Evolutionary conservation across 1,140 invertebrate genomes (phyloP), one percentile per base, ranked within the genome.

Genomic region (Drosophila tsacasi): DNA sequence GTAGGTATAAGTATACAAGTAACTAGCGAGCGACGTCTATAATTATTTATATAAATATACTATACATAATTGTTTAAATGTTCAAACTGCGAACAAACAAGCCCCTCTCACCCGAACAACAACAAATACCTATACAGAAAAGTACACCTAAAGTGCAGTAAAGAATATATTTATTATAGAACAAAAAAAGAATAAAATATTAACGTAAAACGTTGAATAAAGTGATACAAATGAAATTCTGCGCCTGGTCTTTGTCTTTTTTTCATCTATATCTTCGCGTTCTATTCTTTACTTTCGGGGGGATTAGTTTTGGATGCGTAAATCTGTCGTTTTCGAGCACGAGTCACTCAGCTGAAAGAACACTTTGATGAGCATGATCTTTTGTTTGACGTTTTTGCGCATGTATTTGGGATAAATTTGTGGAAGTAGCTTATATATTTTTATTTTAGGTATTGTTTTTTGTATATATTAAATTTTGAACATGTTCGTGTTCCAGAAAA

Each of bases 181-280:
- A 77, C 68, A 78, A 46, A 75, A 76, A 57, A 23, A 77, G 39
- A 62, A 81, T 8, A 49, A 68, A 67, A 77, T 73, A 84, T 74
- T 78, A 84, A 84, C 78, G 82, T 84, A 84, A 78, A 85, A 83
- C 81, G 82, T 85, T 85, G 78, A 85, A 85, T 85, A 85, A 85
- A 85, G 81, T 85, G 82, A 85, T 85, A 84, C 58, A 84, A 85
- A 84, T 55, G 42, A 64, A 81, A 64, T 46, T 60, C 21, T 40
- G 39, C 35, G 23, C 50, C 27, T 21, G 17, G 57, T 8, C 30
- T 67, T 35, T 54, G 49, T 67, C 13, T 44, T 42, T 55, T 65
- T 30, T n/a, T 60, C 17, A 9, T 12, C 30, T 63, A 75, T 40
- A 75, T 54, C 25, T 17, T n/a, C 4, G 30, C 32, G 23, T 61